Evolutionary conservation across 2,113 vertebrate genomes (phyloP).

Genomic region (Dissostichus mawsoni): DNA sequence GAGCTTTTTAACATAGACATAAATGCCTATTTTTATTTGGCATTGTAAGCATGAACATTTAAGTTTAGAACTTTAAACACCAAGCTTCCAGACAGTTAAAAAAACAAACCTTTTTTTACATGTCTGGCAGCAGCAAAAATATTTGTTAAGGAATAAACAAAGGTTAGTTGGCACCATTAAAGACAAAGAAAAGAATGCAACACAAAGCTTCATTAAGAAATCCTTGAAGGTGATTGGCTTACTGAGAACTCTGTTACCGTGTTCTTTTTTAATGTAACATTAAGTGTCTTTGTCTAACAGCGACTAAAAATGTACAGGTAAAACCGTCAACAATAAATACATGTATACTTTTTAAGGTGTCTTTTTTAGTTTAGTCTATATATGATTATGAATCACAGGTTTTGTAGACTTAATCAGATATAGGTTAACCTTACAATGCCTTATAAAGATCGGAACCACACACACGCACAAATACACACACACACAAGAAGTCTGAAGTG

Average conservation of each 20-base stretch:
- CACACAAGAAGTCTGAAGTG: neutral
- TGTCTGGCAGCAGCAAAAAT: neutral
- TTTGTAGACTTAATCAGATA: neutral
- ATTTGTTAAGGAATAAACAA: constrained; percentile 16
- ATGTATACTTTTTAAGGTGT: no score
- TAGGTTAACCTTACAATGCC: neutral
- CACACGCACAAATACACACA: neutral
- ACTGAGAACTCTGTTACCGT: no score
- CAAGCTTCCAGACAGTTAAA: neutral
- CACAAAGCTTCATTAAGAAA: no score
- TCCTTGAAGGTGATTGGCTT: neutral
- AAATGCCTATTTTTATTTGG: neutral
- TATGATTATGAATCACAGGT: neutral
- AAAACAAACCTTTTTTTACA: neutral
- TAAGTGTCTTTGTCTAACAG: neutral
- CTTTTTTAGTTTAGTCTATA: no score
- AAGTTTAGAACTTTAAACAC: neutral
- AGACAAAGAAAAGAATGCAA: neutral
- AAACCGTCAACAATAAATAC: no score
- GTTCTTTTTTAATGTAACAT: no score
- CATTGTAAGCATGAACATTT: neutral
- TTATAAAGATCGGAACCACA: neutral
- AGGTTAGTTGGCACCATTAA: neutral
- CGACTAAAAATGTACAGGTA: no score
- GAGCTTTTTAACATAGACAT: constrained; percentile 11